Percentiles rank a stretch among this genome's conserved stretches.
These are phyloP conservation scores for Deroptyus accipitrinus DNA, from an alignment of 2,113 vertebrate species.

Conservation along the genomic window DNA sequence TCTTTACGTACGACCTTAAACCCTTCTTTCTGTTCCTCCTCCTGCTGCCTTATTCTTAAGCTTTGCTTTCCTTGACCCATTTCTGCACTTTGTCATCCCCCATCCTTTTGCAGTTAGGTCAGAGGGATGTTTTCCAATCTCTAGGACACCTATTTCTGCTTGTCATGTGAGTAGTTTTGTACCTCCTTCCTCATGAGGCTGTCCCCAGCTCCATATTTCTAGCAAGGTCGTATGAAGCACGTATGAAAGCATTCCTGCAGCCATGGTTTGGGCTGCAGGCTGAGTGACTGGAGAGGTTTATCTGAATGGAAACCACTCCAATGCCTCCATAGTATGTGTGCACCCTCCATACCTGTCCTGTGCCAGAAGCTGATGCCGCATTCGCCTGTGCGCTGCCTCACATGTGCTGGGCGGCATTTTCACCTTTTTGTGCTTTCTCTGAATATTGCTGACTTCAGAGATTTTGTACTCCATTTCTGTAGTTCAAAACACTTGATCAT, in stretches of 20 bases:
- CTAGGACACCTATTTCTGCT: background rate
- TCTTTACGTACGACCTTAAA: background rate
- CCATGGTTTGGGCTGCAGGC: background rate
- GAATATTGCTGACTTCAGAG: background rate
- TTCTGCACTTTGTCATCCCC: background rate
- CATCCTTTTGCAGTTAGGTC: background rate
- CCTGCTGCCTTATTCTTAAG: background rate
- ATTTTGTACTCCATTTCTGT: background rate
- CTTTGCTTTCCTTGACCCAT: background rate
- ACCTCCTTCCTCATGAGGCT: background rate
- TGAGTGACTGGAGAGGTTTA: background rate
- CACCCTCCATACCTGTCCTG: background rate
- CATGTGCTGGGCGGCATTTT: background rate
- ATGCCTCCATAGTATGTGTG: accelerated
- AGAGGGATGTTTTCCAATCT: background rate
- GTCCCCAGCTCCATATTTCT: background rate
- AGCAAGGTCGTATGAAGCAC: background rate
- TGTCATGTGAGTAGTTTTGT: background rate
- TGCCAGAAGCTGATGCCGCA: background rate
- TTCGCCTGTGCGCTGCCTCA: background rate
- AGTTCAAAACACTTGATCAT: background rate
- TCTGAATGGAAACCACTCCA: background rate
- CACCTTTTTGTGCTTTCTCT: background rate
- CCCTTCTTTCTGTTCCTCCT: background rate
- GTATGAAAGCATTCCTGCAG: background rate